Conservation (phyloP, 2,888 invertebrate genomes). For the Hypena proboscidalis region DNA sequence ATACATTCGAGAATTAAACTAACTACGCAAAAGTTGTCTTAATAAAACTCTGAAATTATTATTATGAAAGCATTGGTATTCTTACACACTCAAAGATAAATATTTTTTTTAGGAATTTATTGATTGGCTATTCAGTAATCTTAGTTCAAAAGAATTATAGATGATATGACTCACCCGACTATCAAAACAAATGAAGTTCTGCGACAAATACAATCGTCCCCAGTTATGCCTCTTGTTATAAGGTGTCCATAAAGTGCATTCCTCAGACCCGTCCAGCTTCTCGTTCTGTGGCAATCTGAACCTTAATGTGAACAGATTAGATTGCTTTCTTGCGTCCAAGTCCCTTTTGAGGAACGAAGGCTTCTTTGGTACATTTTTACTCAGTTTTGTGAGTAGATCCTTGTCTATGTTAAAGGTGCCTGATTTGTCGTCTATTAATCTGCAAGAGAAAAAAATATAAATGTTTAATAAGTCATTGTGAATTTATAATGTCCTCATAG, state of each 20-base stretch:
- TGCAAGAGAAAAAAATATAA: conserved; percentile 63
- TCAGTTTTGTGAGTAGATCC: conserved; percentile 92
- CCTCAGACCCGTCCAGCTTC: conserved; percentile 97
- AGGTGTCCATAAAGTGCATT: conserved; percentile 97
- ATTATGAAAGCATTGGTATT: too few species aligned
- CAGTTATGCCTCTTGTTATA: conserved; percentile 95
- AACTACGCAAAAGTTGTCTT: too few species aligned
- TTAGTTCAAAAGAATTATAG: neutral
- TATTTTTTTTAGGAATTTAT: too few species aligned
- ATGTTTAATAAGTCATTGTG: neutral
- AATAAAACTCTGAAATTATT: too few species aligned
- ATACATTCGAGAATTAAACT: too few species aligned
- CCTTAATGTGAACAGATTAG: conserved; percentile 94
- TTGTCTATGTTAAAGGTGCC: conserved; percentile 94
- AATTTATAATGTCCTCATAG: neutral
- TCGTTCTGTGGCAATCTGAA: conserved; percentile 95
- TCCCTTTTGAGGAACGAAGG: conserved; percentile 97
- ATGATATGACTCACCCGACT: conserved; percentile 90
- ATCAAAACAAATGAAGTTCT: conserved; percentile 98
- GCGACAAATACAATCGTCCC: conserved; percentile 96
- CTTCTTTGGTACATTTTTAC: conserved; percentile 95
- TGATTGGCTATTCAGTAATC: too few species aligned
- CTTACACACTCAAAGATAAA: too few species aligned
- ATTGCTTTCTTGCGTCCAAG: conserved; percentile 96
- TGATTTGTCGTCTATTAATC: conserved; percentile 96